Conservation (phyloP, 2,888 invertebrate species). For the Coenonympha glycerion region DNA sequence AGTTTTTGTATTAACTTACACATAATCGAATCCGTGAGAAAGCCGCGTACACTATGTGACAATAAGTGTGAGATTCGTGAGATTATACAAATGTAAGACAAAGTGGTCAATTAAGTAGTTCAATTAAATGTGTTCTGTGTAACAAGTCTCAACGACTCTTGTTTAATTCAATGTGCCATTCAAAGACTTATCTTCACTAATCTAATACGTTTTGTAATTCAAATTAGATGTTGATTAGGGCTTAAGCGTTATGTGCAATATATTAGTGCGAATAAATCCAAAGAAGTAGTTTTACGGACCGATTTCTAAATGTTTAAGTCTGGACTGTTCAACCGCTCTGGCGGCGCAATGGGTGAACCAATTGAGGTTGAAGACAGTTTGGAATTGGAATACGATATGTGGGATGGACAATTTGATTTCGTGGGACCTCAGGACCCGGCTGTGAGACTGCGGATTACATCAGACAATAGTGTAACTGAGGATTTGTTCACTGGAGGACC, state of each 20-base stretch:
- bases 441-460: conserved; percentile 55
- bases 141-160: conserved; percentile 21
- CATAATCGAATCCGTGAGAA: conserved; percentile 15
- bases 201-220: conserved; percentile 60
- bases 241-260: conserved; percentile 53
- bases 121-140: conserved; percentile 11
- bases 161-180: conserved; percentile 55
- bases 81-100: conserved; percentile 19
- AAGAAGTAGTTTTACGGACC: conserved; percentile 43
- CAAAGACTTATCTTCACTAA: conserved; percentile 50
- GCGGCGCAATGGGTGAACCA: conserved; percentile 63
- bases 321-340: conserved; percentile 62
- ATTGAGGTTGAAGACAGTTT: conserved; percentile 75
- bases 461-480: conserved; percentile 62
- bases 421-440: conserved; percentile 77
- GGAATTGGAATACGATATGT: conserved; percentile 89
- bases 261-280: conserved; percentile 62
- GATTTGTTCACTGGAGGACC: conserved; percentile 69
- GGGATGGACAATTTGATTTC: conserved; percentile 92
- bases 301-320: conserved; percentile 66
- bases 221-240: conserved; percentile 39
- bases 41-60: conserved; percentile 27
- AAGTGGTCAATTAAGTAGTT: conserved; percentile 17
- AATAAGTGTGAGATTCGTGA: conserved; percentile 16
- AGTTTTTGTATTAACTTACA: conserved; percentile 1